Evolutionary conservation across 2,797 vertebrate species (phyloP), one percentile per base, ranked within the genome.

Genomic region (Semotilus atromaculatus): DNA sequence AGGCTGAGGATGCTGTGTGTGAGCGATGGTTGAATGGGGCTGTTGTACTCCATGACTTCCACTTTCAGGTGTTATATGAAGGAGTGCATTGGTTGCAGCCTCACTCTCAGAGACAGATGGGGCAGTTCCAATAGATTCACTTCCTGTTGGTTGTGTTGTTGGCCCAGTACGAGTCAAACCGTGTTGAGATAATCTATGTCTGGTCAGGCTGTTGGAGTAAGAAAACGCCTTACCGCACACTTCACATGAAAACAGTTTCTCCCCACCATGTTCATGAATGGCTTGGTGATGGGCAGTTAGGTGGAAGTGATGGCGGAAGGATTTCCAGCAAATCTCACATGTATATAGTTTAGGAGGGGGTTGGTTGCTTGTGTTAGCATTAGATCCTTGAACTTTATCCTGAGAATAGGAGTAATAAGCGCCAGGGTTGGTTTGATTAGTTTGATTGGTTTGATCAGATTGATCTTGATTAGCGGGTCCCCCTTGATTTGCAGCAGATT

Each of bases 161-260:
- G 93, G 91, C 48, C 94, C 94, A 6, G 83, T 88, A 29, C 95
- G 94, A 87, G 95, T 91, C 45, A 95, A 89, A 62, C 95, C 94
- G 0, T 96, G 95, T 88, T 98, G 97, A 0, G 95, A 96, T 80
- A 97, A 92, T 84, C 97, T 96, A 93, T 98, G 97, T 23, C 97
- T 96, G 78, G 97, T 97, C 82, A 98, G 91, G 82, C 97, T 97
- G 51, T 98, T 97, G 36, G 97, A 97, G 92, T 97, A 97, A 78
- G 96, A 93, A 8, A 98, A 98, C 1, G 96, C 95, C 91, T 98
- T 97, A 0, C 97, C 97, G 0, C 97, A 98, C 3, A 97, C 95
- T 2, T 96, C 95, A 5, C 97, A 98, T 0, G 96, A 95, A 90
- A 95, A 97, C 0, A 96, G 96, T 88, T 97, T 96, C 55, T 97